phyloP scores from a whole-genome alignment of 2,113 vertebrate species.

The Bambusicola thoracicus region DNA sequence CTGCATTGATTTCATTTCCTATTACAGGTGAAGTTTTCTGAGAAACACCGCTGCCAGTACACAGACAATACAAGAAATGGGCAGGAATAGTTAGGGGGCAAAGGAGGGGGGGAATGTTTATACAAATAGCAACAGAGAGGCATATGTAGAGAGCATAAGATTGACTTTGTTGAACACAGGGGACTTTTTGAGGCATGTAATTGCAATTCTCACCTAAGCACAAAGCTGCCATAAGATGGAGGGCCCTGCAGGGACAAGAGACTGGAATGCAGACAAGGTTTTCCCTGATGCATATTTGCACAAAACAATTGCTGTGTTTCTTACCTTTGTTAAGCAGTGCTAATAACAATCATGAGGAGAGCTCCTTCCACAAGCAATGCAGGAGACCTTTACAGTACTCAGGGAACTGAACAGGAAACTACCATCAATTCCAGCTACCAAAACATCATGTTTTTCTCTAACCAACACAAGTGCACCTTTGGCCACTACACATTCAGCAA shows the following conservation, averaged over 20 bases:
- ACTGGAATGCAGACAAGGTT: neutral
- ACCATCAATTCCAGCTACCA: neutral
- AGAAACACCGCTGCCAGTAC: neutral
- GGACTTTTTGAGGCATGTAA: neutral
- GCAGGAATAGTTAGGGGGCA: neutral
- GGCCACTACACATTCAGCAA: neutral
- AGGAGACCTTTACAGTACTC: neutral
- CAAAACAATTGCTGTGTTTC: neutral
- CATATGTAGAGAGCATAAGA: neutral
- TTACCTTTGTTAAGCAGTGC: neutral
- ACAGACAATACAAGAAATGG: neutral
- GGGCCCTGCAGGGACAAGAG: neutral
- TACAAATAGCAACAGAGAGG: neutral
- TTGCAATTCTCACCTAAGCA: neutral
- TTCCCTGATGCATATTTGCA: neutral
- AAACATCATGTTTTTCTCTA: neutral
- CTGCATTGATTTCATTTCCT: conserved; percentile 14
- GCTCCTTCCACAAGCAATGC: neutral
- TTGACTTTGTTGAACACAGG: neutral
- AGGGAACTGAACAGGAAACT: neutral
- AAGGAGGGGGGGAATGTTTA: neutral
- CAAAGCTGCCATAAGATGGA: neutral
- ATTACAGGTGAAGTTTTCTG: conserved; percentile 2
- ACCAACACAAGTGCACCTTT: neutral
- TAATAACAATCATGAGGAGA: neutral